Base-by-base conservation (phyloP, 2,113 vertebrate species). In the Hassar affinis region DNA sequence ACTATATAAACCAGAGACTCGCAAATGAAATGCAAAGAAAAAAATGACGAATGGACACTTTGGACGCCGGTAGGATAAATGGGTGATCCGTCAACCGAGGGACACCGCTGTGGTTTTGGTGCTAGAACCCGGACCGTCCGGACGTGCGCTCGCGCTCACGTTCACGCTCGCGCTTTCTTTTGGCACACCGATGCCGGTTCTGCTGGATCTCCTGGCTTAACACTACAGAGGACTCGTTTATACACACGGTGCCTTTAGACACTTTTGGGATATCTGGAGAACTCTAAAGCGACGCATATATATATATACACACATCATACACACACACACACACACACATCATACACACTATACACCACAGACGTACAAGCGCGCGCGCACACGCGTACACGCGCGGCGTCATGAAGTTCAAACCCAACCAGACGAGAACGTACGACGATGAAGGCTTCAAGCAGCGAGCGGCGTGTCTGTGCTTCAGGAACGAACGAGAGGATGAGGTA, bases 361-460 rank as follows among this genome's bases (percentile, higher is more conserved):
- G 42, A 25, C 69, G 10, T 1, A 59, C 33, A 30, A 12, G 33
- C 72, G 27, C 47, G 27, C 75, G 12, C 4, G 22, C 27, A 15
- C 38, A 45, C 66, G 6, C 42, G 1, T 4, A 66, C n/a, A n/a
- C 42, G 20, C 78, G n/a, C 51, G 47, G 30, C 80, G 96, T 90
- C 92, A 99, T 98, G 97, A 98, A 98, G 95, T 95, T 98, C 88
- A 99, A 99, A 93, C 96, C 96, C 88, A 98, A 97, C 93, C 97
- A 99, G 95, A 98, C 97, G 86, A 95, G 97, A 90, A 99, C 97
- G 72, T 99, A 98, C 91, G 97, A 99, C 87, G 95, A 95, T 85
- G 97, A 99, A 68, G 97, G 97, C 85, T 99, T 97, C 93, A 98
- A 97, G 94, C 97, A 97, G 90, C 95, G 97, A 87, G 97, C 97